Conservation (phyloP, 2,797 vertebrate species). For the Myripristis jacobus region DNA sequence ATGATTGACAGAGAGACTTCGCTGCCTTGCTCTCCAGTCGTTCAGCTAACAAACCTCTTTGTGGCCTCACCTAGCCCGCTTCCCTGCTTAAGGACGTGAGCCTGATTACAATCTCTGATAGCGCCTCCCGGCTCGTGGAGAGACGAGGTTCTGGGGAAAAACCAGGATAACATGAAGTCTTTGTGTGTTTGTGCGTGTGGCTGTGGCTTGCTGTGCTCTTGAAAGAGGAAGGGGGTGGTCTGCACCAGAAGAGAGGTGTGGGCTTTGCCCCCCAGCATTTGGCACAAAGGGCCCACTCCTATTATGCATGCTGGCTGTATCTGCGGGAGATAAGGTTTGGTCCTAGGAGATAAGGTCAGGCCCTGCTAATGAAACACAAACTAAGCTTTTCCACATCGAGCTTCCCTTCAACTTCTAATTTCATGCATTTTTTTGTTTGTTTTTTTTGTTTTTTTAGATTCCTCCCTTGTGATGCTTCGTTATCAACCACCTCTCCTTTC, state of each 20-base stretch:
- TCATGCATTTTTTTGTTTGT: too few relatives aligned
- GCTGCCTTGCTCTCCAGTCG: constrained; percentile 22
- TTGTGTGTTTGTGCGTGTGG: constrained; percentile 67
- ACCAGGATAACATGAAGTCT: constrained; percentile 52
- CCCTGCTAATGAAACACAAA: constrained; percentile 77
- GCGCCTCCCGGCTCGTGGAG: constrained; percentile 52
- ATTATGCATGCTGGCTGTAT: constrained; percentile 80
- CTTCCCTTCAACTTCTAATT: constrained; percentile 60
- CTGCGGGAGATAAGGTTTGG: constrained; percentile 69
- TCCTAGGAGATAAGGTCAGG: constrained; percentile 77
- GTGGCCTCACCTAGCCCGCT: constrained; percentile 21
- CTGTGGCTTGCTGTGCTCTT: constrained; percentile 58
- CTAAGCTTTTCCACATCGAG: constrained; percentile 64
- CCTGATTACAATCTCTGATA: constrained; percentile 46
- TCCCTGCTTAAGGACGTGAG: constrained; percentile 29
- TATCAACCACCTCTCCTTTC: constrained; percentile 32
- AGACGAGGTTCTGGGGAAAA: constrained; percentile 33
- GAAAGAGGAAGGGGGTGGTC: constrained; percentile 54
- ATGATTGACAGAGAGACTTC: constrained; percentile 55
- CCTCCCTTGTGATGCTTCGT: constrained; percentile 37
- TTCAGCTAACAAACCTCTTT: constrained; percentile 41
- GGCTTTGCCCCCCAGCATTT: constrained; percentile 73
- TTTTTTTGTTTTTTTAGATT: too few relatives aligned
- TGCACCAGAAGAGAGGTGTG: constrained; percentile 58
- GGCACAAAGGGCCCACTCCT: constrained; percentile 77